Conservation (phyloP, 2,113 vertebrate genomes). For the Cottus gobio region DNA sequence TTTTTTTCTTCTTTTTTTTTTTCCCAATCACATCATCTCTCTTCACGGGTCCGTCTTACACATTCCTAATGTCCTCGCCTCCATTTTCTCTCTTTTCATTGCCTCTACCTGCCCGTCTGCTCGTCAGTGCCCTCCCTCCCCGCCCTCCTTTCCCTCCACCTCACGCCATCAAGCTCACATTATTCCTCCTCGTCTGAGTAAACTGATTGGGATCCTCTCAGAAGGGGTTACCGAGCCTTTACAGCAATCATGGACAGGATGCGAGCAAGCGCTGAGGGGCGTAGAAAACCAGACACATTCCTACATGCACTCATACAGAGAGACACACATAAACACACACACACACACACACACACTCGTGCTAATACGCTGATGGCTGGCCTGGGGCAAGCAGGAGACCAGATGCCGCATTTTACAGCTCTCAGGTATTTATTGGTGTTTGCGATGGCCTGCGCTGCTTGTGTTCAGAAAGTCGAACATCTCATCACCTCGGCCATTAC, state of each 20-base stretch:
- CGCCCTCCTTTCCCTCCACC: conserved; percentile 2
- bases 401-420: conserved; percentile 30
- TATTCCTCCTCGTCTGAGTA: conserved; percentile 35
- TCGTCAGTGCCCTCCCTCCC: not conserved
- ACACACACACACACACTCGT: conserved; percentile 11
- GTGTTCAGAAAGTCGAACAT: conserved; percentile 50
- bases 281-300: conserved; percentile 5
- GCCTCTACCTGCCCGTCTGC: conserved; percentile 8
- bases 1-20: conserved; percentile 15
- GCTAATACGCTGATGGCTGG: conserved; percentile 58
- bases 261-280: not conserved
- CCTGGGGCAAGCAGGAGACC: conserved; percentile 48
- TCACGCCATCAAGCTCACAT: conserved; percentile 55
- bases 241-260: conserved; percentile 34
- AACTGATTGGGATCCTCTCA: conserved; percentile 51
- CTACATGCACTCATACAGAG: not conserved
- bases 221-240: conserved; percentile 1
- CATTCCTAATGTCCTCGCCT: conserved; percentile 20
- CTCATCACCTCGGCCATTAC: conserved; percentile 53
- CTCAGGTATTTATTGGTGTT: conserved; percentile 54
- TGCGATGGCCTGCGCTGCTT: conserved; percentile 38
- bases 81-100: conserved; percentile 26
- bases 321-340: too few relatives aligned
- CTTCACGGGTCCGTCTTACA: conserved; percentile 11
- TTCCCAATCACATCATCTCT: not conserved